Evolutionary conservation across 2,888 invertebrate species (phyloP).

Genomic region (Prenolepis imparis): DNA sequence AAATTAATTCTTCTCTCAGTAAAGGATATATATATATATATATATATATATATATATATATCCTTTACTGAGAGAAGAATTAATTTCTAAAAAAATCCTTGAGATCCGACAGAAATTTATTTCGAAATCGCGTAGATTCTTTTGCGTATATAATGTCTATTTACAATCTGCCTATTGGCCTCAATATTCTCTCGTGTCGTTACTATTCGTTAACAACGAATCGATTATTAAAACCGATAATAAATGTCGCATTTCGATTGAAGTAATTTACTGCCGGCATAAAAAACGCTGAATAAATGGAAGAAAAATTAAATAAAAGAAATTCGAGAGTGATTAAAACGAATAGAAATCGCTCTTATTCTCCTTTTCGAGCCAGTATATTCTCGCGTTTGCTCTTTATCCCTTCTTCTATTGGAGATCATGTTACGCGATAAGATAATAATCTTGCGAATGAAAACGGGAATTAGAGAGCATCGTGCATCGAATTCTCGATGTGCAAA

Average conservation of each 20-base stretch:
- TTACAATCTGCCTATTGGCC: background rate
- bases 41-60: no score
- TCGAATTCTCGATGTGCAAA: background rate
- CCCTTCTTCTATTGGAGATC: no score
- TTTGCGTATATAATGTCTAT: background rate
- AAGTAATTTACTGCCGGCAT: background rate
- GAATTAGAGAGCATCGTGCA: background rate
- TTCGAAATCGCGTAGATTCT: background rate
- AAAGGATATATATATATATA: no score
- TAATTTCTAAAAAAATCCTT: background rate
- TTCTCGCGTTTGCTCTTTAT: background rate
- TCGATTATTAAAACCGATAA: background rate
- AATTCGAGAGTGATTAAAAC: background rate
- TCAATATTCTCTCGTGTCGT: background rate
- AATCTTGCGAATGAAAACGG: background rate
- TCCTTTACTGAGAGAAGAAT: no score
- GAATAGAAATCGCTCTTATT: background rate
- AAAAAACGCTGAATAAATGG: background rate
- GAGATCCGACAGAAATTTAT: background rate
- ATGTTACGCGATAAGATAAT: background rate
- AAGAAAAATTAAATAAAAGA: background rate
- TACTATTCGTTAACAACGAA: background rate
- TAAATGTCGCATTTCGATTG: background rate
- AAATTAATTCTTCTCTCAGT: no score
- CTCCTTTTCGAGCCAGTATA: background rate